A percentile compares a stretch with the other conserved stretches of the same genome.
Evolutionary conservation across 2,113 vertebrate genomes (phyloP).

Genomic region (Vidua chalybeata): DNA sequence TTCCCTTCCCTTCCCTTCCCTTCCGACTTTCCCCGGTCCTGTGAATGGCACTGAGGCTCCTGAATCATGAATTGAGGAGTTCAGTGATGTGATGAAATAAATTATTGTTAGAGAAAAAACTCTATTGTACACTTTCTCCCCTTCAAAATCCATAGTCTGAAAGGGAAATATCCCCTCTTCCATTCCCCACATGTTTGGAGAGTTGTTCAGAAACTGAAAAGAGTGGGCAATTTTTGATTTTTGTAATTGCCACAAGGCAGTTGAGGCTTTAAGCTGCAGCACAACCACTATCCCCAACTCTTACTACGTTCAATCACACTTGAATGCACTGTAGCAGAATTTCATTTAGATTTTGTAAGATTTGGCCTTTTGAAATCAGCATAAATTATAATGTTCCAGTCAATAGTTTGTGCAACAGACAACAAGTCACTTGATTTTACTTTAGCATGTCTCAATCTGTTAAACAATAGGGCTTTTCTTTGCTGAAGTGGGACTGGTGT

Average conservation of each 20-base stretch:
- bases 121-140: not conserved
- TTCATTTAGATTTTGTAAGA: conserved; percentile 8
- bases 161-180: not conserved
- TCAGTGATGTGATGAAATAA: not conserved
- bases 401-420: conserved; percentile 22
- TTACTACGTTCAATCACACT: not conserved
- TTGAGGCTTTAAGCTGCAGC: not conserved
- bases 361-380: conserved; percentile 4
- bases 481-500: not conserved
- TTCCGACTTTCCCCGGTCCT: not conserved
- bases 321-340: not conserved
- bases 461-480: conserved; percentile 49
- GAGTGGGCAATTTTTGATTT: not conserved
- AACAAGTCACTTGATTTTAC: conserved; percentile 24
- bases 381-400: not conserved
- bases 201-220: not conserved
- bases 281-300: not conserved
- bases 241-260: rapidly evolving
- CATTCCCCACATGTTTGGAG: not conserved
- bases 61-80: not conserved
- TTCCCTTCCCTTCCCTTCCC: not conserved
- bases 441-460: conserved; percentile 15
- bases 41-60: not conserved
- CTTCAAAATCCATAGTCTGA: not conserved
- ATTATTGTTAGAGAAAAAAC: not conserved